A percentile compares a stretch with the other conserved stretches of the same genome.
These are phyloP conservation scores for Actenoides lindsayi DNA, from an alignment of 2,113 vertebrate genomes.

Conservation along the genomic window DNA sequence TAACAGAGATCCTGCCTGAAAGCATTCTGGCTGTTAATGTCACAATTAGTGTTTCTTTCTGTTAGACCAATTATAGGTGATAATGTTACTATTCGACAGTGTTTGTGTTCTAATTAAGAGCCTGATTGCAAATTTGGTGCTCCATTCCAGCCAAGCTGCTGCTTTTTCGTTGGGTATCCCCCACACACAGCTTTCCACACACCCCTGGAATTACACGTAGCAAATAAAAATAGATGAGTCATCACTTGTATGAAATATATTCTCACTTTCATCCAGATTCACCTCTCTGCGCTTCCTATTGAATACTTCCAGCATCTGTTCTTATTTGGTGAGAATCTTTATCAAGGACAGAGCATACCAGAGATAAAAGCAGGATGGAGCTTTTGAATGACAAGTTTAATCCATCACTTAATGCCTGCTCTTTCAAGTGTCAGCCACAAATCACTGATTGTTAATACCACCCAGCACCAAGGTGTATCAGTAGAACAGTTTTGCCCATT, in stretches of 20 bases:
- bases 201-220: background rate
- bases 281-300: background rate
- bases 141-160: conserved; percentile 35
- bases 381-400: conserved; percentile 58
- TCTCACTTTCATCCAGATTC: conserved; percentile 34
- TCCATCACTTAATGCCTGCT: conserved; percentile 47
- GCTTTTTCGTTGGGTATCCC: conserved; percentile 25
- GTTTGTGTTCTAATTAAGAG: conserved; percentile 72
- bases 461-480: conserved; percentile 24
- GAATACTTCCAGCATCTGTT: conserved; percentile 27
- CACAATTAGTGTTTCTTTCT: conserved; percentile 68
- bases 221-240: conserved; percentile 60
- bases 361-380: conserved; percentile 35
- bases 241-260: conserved; percentile 25
- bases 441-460: conserved; percentile 25
- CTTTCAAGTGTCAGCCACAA: conserved; percentile 35
- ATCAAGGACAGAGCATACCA: conserved; percentile 57
- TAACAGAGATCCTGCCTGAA: conserved; percentile 53
- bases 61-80: conserved; percentile 71
- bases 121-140: conserved; percentile 52
- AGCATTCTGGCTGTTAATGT: conserved; percentile 62
- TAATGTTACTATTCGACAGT: conserved; percentile 68
- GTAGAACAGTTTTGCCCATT: conserved; percentile 33
- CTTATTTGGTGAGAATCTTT: conserved; percentile 44
- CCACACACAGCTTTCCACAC: background rate